These are phyloP conservation scores for Vombatus ursinus DNA, from an alignment of 2,113 vertebrate genomes.

Conservation along the genomic window DNA sequence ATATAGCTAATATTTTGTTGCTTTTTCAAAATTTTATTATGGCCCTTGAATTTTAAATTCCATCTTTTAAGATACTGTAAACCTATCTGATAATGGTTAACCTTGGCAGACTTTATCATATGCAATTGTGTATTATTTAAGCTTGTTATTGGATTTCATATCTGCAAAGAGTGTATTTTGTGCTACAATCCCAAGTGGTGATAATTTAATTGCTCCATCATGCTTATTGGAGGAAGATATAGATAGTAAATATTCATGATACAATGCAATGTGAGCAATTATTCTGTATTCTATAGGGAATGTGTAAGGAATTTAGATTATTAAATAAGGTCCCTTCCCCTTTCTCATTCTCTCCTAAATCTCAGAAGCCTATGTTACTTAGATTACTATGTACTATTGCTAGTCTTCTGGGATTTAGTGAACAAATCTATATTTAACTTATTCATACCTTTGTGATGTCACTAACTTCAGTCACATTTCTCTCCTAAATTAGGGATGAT, in stretches of 20 bases:
- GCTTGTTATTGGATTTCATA: constrained; percentile 58
- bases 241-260: neutral
- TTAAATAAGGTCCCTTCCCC: neutral
- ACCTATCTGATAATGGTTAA: constrained; percentile 50
- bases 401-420: neutral
- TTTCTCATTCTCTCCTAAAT: neutral
- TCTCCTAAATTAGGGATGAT: neutral
- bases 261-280: neutral
- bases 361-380: neutral
- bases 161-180: constrained; percentile 57
- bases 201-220: constrained; percentile 53
- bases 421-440: neutral
- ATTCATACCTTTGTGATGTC: neutral
- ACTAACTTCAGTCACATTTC: neutral
- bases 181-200: constrained; percentile 39
- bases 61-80: constrained; percentile 32
- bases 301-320: neutral
- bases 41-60: constrained; percentile 50
- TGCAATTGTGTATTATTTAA: constrained; percentile 36
- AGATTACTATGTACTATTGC: neutral
- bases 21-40: constrained; percentile 17
- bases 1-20: neutral
- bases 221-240: neutral
- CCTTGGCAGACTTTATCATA: constrained; percentile 54
- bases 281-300: neutral